Evolutionary conservation across 2,113 vertebrate genomes (phyloP).

Genomic region (Dromiciops gliroides): DNA sequence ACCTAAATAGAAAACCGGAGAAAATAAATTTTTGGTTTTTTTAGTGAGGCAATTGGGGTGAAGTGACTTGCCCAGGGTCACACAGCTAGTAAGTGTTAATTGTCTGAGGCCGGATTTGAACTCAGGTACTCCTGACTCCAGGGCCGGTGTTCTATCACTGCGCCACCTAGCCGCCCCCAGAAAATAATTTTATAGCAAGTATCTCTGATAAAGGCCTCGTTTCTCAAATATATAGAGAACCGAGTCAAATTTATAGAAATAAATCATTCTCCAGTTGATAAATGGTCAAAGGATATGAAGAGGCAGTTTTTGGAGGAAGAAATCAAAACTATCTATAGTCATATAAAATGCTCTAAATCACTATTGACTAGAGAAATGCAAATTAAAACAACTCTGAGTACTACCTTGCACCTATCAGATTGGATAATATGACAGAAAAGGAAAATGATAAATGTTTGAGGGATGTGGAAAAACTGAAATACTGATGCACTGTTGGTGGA

Average conservation of each 20-base stretch:
- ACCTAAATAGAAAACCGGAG: not conserved
- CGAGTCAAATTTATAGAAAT: not conserved
- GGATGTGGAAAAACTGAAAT: not conserved
- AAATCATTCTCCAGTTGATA: not conserved
- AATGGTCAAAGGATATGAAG: not conserved
- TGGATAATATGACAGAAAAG: not conserved
- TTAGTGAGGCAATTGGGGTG: too few relatives aligned
- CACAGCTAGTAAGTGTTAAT: too few relatives aligned
- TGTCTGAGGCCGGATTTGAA: too few relatives aligned
- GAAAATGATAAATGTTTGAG: not conserved
- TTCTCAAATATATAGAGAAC: not conserved
- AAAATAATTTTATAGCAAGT: not conserved
- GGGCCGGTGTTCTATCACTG: too few relatives aligned
- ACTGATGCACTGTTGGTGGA: not conserved
- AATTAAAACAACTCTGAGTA: not conserved
- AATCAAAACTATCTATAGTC: not conserved
- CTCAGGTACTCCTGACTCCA: too few relatives aligned
- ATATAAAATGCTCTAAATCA: not conserved
- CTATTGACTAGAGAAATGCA: not conserved
- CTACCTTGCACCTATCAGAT: not conserved
- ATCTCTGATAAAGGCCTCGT: not conserved
- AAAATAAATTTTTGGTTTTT: too few relatives aligned
- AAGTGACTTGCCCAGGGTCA: too few relatives aligned
- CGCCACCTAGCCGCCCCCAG: too few relatives aligned
- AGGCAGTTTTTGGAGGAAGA: not conserved